Conservation (phyloP, 2,113 vertebrate species). For the Lonchura striata region DNA sequence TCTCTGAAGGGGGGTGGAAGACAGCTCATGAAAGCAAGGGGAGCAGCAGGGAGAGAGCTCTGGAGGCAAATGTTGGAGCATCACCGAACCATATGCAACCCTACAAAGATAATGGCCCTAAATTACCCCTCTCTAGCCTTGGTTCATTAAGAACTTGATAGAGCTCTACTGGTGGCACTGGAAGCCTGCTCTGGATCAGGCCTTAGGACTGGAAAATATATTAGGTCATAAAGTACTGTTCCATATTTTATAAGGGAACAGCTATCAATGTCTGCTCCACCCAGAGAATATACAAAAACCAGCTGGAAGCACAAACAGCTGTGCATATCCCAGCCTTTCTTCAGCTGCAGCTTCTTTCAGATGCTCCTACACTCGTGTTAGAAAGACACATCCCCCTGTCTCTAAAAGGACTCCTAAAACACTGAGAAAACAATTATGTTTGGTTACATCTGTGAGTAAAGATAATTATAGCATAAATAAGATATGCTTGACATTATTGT, state of each 20-base stretch:
- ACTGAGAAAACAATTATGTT: not conserved
- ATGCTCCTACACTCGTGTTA: not conserved
- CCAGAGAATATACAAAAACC: not conserved
- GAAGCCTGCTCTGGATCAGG: conserved; percentile 16
- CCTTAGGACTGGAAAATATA: conserved; percentile 34
- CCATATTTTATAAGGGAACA: conserved; percentile 54
- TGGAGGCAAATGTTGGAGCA: not conserved
- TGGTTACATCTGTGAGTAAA: not conserved
- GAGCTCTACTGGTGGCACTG: not conserved
- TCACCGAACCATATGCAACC: not conserved
- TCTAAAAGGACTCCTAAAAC: not conserved
- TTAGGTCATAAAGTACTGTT: conserved; percentile 36
- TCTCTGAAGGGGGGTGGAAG: not conserved
- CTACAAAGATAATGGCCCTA: conserved; percentile 46
- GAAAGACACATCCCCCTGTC: not conserved
- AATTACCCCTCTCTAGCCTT: conserved; percentile 30
- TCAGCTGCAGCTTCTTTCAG: conserved; percentile 18
- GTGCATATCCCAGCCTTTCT: not conserved
- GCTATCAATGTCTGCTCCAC: conserved; percentile 31
- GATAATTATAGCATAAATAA: conserved; percentile 31
- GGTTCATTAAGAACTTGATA: conserved; percentile 24
- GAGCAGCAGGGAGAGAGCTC: not conserved
- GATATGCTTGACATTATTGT: not conserved
- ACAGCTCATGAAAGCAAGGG: not conserved
- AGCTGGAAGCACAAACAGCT: conserved; percentile 41